Percentiles rank a stretch among this genome's conserved stretches.
These are phyloP conservation scores for Callimorpha dominula DNA, from an alignment of 2,888 invertebrate species.

Conservation along the genomic window DNA sequence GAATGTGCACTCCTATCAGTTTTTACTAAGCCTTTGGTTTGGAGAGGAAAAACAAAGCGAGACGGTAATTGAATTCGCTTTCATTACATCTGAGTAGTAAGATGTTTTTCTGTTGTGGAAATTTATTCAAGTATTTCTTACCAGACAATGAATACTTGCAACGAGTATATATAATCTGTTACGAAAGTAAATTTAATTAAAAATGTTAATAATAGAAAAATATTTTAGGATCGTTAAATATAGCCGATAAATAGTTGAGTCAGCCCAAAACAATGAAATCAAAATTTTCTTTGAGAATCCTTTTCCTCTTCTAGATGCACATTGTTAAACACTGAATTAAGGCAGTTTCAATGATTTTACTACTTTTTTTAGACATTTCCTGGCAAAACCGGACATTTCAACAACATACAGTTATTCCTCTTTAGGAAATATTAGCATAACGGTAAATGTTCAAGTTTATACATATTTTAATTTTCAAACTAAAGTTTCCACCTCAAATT, in stretches of 20 bases:
- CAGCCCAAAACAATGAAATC: neutral
- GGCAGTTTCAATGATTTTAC: no score
- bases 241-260: neutral
- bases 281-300: neutral
- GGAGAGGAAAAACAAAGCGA: conserved; percentile 73
- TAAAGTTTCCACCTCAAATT: neutral
- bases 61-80: conserved; percentile 81
- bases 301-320: no score
- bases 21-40: conserved; percentile 67
- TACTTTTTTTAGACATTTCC: no score
- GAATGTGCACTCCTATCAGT: conserved; percentile 82
- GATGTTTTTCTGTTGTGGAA: conserved; percentile 64
- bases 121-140: conserved; percentile 54
- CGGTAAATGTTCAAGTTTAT: no score
- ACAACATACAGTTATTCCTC: no score
- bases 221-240: neutral
- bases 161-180: neutral
- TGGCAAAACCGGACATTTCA: no score
- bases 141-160: conserved; percentile 46
- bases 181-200: neutral
- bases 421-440: no score
- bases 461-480: neutral
- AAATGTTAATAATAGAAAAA: neutral
- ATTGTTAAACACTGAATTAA: no score
- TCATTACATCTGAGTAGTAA: conserved; percentile 79